Evolutionary conservation across 64 coral and sea anemone species (phyloP).

Genomic region (Trachythela sp.): DNA sequence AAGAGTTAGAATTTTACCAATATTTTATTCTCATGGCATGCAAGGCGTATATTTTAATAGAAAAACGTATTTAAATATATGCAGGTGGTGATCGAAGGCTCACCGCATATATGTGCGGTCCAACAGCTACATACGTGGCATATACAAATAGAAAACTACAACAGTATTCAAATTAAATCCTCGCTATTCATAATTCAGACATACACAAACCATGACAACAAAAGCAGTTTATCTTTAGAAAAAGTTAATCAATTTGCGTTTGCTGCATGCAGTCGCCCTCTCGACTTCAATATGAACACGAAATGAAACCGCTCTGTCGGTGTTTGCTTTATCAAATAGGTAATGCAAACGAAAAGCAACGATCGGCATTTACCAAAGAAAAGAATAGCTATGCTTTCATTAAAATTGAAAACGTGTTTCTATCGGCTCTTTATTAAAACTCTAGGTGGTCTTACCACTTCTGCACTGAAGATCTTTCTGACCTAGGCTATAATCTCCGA

Average conservation of each 20-base stretch:
- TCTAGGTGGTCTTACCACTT: slow-evolving; percentile 14
- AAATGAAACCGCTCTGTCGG: slow-evolving; percentile 18
- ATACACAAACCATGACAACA: not conserved
- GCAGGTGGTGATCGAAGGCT: too few species aligned
- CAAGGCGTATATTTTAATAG: too few species aligned
- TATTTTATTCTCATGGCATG: too few species aligned
- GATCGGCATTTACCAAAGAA: slow-evolving; percentile 21
- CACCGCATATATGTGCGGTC: too few species aligned
- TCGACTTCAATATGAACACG: not conserved
- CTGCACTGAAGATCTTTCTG: not conserved
- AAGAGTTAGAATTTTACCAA: too few species aligned
- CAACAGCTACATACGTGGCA: too few species aligned
- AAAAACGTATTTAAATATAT: too few species aligned
- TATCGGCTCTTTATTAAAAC: not conserved
- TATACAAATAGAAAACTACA: not conserved
- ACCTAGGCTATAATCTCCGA: not conserved
- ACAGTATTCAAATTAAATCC: too few species aligned
- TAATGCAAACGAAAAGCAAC: slow-evolving; percentile 21
- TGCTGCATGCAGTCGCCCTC: not conserved
- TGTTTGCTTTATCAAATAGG: slow-evolving; percentile 17
- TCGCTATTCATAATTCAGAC: not conserved
- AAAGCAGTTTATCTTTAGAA: slow-evolving; percentile 8
- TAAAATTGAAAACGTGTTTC: slow-evolving; percentile 28
- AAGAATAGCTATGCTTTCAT: slow-evolving; percentile 2
- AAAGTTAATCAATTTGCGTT: not conserved